Conservation (phyloP, 1,140 invertebrate species). For the Hylaeus volcanicus region DNA sequence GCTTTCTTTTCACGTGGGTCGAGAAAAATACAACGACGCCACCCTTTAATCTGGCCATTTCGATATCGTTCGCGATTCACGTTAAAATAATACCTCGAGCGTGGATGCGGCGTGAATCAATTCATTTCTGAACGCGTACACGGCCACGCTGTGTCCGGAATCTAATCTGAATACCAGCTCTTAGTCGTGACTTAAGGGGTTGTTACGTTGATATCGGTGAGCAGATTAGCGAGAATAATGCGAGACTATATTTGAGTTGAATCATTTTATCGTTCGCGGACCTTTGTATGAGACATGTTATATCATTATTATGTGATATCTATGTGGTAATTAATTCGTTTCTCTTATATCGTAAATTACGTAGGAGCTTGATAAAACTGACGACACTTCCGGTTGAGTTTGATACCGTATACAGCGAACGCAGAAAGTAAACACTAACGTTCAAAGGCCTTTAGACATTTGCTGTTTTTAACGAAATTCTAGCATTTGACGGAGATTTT, state of each 20-base stretch:
- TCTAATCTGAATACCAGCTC: conserved; percentile 40
- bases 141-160: conserved; percentile 7
- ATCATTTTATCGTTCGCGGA: conserved; percentile 15
- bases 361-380: not conserved
- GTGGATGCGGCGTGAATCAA: conserved; percentile 16
- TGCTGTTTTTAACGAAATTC: too few species aligned
- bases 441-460: too few species aligned
- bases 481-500: too few species aligned
- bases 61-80: conserved; percentile 33
- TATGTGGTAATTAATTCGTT: not conserved
- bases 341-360: not conserved
- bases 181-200: conserved; percentile 42
- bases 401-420: not conserved
- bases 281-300: not conserved
- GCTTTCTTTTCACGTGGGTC: conserved; percentile 37
- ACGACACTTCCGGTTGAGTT: too few species aligned
- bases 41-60: conserved; percentile 39
- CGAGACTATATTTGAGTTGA: not conserved
- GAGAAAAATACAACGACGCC: conserved; percentile 28
- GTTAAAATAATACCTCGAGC: conserved; percentile 24
- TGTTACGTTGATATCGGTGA: conserved; percentile 25
- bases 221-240: conserved; percentile 18
- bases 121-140: conserved; percentile 4
- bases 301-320: not conserved
- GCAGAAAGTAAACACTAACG: too few species aligned